A percentile compares a stretch with the other conserved stretches of the same genome.
These are phyloP conservation scores for Leptinotarsa tumamoca DNA, from an alignment of 2,888 invertebrate genomes.

Conservation along the genomic window DNA sequence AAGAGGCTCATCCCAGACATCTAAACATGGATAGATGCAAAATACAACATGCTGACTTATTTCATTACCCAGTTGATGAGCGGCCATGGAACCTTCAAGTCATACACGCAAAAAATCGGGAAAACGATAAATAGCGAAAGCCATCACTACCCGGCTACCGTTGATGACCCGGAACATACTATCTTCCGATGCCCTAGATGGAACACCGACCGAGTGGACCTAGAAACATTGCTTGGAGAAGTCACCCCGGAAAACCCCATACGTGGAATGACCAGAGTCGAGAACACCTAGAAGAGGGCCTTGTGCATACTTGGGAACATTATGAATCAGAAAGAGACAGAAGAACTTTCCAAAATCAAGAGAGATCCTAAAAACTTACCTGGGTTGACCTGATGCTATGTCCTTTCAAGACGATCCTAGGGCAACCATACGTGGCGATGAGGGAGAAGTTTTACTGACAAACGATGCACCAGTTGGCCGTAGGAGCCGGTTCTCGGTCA, in stretches of 20 bases:
- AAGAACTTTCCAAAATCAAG: neutral
- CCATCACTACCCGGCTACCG: neutral
- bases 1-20: constrained; percentile 22
- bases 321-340: neutral
- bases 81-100: constrained; percentile 17
- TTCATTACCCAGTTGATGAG: constrained; percentile 10
- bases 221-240: neutral
- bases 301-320: neutral
- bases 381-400: too few relatives aligned
- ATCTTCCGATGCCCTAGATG: neutral
- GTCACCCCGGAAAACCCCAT: neutral
- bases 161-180: neutral
- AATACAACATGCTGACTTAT: neutral
- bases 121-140: neutral
- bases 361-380: too few relatives aligned
- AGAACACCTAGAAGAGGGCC: neutral
- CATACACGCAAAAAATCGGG: neutral
- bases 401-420: too few relatives aligned
- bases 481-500: too few relatives aligned
- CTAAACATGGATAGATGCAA: neutral
- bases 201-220: neutral
- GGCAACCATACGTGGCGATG: too few relatives aligned
- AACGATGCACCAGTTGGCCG: too few relatives aligned
- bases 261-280: neutral
- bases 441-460: too few relatives aligned